Base-by-base conservation (phyloP, 1,140 invertebrate species). In the Rhyzopertha dominica region DNA sequence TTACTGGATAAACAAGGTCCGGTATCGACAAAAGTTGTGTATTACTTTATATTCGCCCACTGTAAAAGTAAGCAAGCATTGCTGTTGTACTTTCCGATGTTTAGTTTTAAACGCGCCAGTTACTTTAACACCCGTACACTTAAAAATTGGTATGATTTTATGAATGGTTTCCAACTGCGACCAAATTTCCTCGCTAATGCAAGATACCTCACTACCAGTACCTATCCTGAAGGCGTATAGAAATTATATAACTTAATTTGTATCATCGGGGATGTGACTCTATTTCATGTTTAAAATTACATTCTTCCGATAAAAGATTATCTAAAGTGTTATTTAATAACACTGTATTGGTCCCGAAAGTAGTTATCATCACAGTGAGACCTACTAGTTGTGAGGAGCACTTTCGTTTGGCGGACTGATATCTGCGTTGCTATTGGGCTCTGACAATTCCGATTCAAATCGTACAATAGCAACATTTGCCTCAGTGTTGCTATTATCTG, bases 141-240 rank as follows among this genome's bases (percentile, higher is more conserved):
- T 20, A 23, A 38, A 25, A 8, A 7, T 22, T 13, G 22, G 36
- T 2, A 38, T 38, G 13, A 13, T 22, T 23, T 38, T 23, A 22
- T 12, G 19, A 22, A 12, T 24, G 13, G 4, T 4, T 23, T 23
- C 8, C 4, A 38, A 5, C 22, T 38, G 36, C 4, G 17, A 22
- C 36, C 36, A 38, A 20, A 38, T 10, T 38, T 22, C 20, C 17
- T 38, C 36, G 7, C 36, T 23, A 1, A 38, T 23, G 17, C 36
- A 38, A 8, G 4, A 25, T 19, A 38, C 16, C 26, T 20, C 13
- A 37, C 35, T 37, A 12, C 16, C 19, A 8, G 19, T 37, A 22
- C 24, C 35, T 9, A 23, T 19, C 24, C n/a, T 10, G 10, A 22
- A 17, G 35, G 35, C 19, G 24, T 22, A 23, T 10, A 22, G 13